Conservation (phyloP, 1,140 invertebrate genomes). For the Caerostris extrusa region DNA sequence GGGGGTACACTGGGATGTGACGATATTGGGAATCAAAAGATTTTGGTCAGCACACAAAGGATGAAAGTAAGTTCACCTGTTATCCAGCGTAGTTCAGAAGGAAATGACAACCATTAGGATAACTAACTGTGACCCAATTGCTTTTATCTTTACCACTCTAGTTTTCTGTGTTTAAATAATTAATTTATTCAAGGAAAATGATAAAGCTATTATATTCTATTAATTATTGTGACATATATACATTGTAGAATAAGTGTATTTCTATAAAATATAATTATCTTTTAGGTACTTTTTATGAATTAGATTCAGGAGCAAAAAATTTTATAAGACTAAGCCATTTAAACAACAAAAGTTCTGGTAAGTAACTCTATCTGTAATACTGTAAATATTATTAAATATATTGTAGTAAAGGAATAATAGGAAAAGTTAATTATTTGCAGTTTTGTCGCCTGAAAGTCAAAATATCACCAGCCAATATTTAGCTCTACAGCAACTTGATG, state of each 20-base stretch:
- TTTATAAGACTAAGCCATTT: constrained; percentile 55
- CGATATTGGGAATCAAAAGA: too few species aligned
- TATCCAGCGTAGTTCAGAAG: too few species aligned
- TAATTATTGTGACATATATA: too few species aligned
- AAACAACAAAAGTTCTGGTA: constrained; percentile 73
- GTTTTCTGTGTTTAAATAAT: not conserved
- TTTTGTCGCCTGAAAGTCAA: constrained; percentile 62
- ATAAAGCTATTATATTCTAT: not conserved
- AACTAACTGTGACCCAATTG: too few species aligned
- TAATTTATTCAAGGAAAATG: not conserved
- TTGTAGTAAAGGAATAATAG: not conserved
- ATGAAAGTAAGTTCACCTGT: too few species aligned
- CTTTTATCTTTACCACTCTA: too few species aligned
- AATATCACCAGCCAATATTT: constrained; percentile 70
- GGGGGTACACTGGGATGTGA: too few species aligned
- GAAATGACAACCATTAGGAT: too few species aligned
- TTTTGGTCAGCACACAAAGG: too few species aligned
- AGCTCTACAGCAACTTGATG: constrained; percentile 67
- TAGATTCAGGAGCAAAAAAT: not conserved
- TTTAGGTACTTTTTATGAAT: constrained; percentile 37
- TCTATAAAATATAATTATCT: not conserved
- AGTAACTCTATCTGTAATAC: not conserved
- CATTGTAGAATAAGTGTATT: not conserved
- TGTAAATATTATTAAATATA: not conserved
- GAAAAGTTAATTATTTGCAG: not conserved